Base-by-base conservation (phyloP, 2,113 vertebrate genomes). In the Baryphthengus martii region DNA sequence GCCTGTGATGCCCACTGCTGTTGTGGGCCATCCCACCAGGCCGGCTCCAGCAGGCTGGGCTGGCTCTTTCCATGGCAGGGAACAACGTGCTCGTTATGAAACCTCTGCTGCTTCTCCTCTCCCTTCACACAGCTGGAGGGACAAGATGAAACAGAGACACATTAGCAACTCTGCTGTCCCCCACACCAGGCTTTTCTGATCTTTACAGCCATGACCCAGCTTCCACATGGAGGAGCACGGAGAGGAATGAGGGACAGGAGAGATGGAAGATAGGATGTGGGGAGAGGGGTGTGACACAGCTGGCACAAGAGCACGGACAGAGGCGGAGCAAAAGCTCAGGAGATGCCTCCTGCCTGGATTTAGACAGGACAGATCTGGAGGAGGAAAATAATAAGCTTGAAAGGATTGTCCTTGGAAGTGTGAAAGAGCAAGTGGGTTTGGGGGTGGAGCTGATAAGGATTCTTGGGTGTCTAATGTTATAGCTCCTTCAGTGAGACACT, bases 21-120 rank as follows among this genome's bases (percentile, higher is more conserved):
- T 66, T 33, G 3, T 39, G 6, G 1, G 6, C 28, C 5, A 5
- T 59, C 70, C 39, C 79, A 59, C 35, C 0, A 0, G 44, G 20
- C 33, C 80, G 85, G 58, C 52, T 86, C 85, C 44, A 65, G 49
- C 31, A 63, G 33, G 45, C 37, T 18, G 55, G 21, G 39, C n/a
- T 10, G 50, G 53, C 21, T 72, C 47, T 28, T 76, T 42, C 78
- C 9, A 1, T 3, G 31, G 6, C 33, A n/a, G 62, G 47, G n/a
- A 66, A 7, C 2, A 9, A 26, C 1, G 18, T 24, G 45, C 17
- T 66, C 52, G 2, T 70, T 9, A 33, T 1, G 2, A 85, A 68
- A 56, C 25, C 13, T 25, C 59, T 35, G 81, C 75, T 35, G 25
- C 63, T 87, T 49, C 33, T 49, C 23, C 74, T 78, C 67, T 39